phyloP scores from a whole-genome alignment of 2,113 vertebrate genomes.

The Rhineura floridana region DNA sequence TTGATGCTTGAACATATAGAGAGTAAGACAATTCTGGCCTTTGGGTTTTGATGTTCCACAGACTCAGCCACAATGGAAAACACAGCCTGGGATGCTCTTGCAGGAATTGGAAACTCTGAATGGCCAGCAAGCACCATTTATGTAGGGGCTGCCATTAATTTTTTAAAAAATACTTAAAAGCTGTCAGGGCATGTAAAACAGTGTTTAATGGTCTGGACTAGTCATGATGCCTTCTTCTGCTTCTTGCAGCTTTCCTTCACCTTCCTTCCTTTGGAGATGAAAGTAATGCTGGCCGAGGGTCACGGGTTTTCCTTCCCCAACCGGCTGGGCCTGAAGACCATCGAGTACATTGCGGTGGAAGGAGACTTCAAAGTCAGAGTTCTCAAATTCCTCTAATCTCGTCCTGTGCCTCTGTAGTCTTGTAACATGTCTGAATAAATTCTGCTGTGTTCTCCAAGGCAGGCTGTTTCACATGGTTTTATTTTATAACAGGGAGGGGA shows the following conservation, averaged over 20 bases:
- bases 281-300: conserved; percentile 53
- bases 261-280: conserved; percentile 58
- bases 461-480: conserved; percentile 34
- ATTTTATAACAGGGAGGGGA: conserved; percentile 11
- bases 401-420: not conserved
- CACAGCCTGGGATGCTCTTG: too few species aligned
- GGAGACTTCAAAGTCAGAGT: conserved; percentile 68
- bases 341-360: conserved; percentile 58
- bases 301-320: conserved; percentile 51
- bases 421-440: conserved; percentile 44
- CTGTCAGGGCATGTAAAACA: not conserved
- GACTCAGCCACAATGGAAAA: too few species aligned
- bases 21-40: too few species aligned
- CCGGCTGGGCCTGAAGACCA: conserved; percentile 58
- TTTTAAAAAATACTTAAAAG: too few species aligned
- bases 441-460: not conserved
- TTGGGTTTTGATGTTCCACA: too few species aligned
- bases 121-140: too few species aligned
- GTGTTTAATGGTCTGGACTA: not conserved
- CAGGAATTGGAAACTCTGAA: too few species aligned
- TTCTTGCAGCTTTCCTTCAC: conserved; percentile 68
- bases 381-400: conserved; percentile 56
- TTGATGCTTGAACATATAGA: too few species aligned
- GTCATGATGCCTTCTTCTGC: not conserved
- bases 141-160: not conserved